These are phyloP conservation scores for Artibeus jamaicensis DNA, from an alignment of 2,797 vertebrate genomes.

Conservation along the genomic window DNA sequence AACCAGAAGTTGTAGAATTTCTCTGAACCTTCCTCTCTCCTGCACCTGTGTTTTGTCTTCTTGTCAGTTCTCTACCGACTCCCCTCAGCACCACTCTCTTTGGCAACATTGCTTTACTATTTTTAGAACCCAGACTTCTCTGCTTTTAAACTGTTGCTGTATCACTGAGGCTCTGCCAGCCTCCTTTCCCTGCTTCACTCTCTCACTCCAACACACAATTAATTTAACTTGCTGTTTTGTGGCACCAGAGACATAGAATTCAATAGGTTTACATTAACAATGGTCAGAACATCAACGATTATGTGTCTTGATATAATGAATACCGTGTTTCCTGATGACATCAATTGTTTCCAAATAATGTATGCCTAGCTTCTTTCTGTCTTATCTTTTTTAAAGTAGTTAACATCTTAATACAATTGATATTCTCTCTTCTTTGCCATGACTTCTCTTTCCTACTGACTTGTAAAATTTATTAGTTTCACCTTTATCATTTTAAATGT, in stretches of 20 bases:
- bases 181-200: neutral
- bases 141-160: neutral
- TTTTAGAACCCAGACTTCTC: neutral
- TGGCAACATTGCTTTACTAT: neutral
- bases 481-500: slow-evolving; percentile 23
- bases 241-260: neutral
- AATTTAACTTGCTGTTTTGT: neutral
- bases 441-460: neutral
- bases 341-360: neutral
- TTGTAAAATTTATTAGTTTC: neutral
- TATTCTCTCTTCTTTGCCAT: neutral
- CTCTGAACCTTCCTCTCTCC: neutral
- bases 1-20: neutral
- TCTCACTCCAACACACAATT: no score
- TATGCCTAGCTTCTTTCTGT: neutral
- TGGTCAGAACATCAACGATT: neutral
- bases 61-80: neutral
- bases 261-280: neutral
- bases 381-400: neutral
- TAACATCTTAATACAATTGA: neutral
- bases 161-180: neutral
- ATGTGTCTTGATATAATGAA: neutral
- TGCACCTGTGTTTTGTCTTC: neutral
- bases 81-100: accelerated
- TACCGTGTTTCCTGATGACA: neutral